Conservation (phyloP, 2,888 invertebrate species). For the Ethmia dodecea region DNA sequence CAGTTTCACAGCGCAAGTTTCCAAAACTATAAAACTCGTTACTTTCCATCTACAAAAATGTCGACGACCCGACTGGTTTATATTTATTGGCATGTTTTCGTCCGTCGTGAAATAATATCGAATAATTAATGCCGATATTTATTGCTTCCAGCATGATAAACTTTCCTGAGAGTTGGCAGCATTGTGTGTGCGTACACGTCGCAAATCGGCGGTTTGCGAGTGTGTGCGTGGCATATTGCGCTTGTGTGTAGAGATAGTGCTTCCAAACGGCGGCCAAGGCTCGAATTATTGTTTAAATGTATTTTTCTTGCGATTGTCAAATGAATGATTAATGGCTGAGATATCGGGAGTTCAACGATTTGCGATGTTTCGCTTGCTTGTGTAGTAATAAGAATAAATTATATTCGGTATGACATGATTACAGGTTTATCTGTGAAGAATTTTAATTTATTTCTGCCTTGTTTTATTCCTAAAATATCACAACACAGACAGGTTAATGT, state of each 20-base stretch:
- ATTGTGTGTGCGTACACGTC: constrained; percentile 6
- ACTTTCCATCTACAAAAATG: constrained; percentile 26
- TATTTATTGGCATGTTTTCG: constrained; percentile 34
- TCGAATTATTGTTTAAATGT: constrained; percentile 34
- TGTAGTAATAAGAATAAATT: no score
- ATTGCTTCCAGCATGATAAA: constrained; percentile 33
- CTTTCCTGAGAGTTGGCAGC: constrained; percentile 24
- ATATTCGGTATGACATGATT: no score
- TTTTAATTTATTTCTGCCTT: no score
- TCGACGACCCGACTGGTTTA: constrained; percentile 24
- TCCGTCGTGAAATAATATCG: constrained; percentile 35
- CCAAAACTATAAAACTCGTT: constrained; percentile 15
- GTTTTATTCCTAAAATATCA: no score
- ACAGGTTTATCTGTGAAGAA: no score
- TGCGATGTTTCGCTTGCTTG: no score
- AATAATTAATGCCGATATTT: constrained; percentile 46
- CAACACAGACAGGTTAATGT: no score
- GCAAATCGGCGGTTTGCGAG: not conserved
- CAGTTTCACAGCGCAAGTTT: constrained; percentile 9
- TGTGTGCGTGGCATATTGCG: constrained; percentile 10
- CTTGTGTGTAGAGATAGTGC: constrained; percentile 18
- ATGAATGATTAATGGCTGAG: constrained; percentile 27
- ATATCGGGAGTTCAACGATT: constrained; percentile 23
- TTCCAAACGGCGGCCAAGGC: constrained; percentile 29
- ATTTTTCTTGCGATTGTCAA: constrained; percentile 30